Evolutionary conservation across 2,113 vertebrate genomes (phyloP).

Genomic region (Cryptotis parvus): DNA sequence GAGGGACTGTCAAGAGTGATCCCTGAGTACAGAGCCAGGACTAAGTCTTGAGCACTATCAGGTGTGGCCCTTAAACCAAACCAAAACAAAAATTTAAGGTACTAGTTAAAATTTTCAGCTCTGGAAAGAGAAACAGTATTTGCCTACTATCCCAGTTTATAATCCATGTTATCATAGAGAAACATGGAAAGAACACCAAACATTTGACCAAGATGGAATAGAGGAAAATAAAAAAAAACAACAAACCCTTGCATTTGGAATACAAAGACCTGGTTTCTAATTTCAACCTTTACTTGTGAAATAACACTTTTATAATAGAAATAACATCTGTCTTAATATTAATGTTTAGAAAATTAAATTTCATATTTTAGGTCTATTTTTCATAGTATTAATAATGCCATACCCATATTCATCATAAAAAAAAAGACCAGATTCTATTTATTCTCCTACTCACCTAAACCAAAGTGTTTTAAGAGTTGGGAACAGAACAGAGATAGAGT

Average conservation of each 20-base stretch:
- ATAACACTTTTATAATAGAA: not conserved
- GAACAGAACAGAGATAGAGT: not conserved
- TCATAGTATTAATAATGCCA: not conserved
- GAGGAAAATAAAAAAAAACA: not conserved
- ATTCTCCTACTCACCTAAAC: not conserved
- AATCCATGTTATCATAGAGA: not conserved
- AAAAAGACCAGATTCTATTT: conserved; percentile 4
- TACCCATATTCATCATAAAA: not conserved
- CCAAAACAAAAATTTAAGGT: no score
- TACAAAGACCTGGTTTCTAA: not conserved
- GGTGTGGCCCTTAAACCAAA: no score
- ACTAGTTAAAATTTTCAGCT: conserved; percentile 6
- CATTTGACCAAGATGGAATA: not conserved
- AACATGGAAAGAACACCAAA: not conserved
- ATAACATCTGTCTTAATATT: not conserved
- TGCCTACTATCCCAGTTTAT: not conserved
- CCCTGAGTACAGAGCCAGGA: no score
- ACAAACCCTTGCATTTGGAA: not conserved
- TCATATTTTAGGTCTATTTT: not conserved
- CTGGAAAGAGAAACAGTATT: not conserved
- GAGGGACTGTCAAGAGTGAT: no score
- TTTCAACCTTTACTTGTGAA: not conserved
- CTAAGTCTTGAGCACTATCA: no score
- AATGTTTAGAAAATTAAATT: conserved; percentile 1
- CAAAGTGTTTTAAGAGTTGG: not conserved